A percentile compares a stretch with the other conserved stretches of the same genome.
Evolutionary conservation across 2,113 vertebrate genomes (phyloP).

Genomic region (Agelaius phoeniceus): DNA sequence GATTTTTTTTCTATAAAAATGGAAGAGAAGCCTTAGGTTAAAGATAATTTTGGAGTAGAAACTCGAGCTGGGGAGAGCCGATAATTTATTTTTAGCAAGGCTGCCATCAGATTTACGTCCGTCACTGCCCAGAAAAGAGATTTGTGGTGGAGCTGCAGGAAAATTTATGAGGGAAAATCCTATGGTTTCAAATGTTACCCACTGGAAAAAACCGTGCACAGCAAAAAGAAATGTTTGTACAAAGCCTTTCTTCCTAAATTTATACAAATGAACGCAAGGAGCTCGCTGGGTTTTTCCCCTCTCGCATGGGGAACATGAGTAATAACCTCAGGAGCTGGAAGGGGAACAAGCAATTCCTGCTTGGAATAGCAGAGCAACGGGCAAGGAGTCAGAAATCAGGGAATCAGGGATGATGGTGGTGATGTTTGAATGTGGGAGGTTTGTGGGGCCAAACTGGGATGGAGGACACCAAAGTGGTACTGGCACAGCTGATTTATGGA

Average conservation of each 20-base stretch:
- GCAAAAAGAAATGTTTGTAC: constrained; percentile 34
- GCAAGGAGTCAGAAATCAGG: constrained; percentile 52
- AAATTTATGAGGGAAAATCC: constrained; percentile 49
- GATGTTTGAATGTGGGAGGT: background rate
- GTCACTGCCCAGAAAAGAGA: background rate
- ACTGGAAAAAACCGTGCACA: constrained; percentile 16
- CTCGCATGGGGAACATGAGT: constrained; percentile 57
- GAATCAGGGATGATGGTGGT: background rate
- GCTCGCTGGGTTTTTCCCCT: constrained; percentile 21
- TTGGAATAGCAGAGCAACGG: constrained; percentile 11
- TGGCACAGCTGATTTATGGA: background rate
- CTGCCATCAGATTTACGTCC: background rate
- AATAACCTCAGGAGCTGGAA: constrained; percentile 67
- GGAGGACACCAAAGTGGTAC: background rate
- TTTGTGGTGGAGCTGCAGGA: background rate
- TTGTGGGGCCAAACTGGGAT: background rate
- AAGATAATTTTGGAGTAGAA: background rate
- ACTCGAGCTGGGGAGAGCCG: background rate
- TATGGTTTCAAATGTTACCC: background rate
- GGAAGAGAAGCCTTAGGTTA: background rate
- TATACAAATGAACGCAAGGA: background rate
- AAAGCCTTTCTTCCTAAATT: constrained; percentile 43
- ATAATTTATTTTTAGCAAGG: background rate
- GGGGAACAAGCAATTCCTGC: constrained; percentile 40
- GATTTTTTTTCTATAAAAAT: background rate